These are phyloP conservation scores for Neostethus bicornis DNA, from an alignment of 2,797 vertebrate species.

Conservation along the genomic window DNA sequence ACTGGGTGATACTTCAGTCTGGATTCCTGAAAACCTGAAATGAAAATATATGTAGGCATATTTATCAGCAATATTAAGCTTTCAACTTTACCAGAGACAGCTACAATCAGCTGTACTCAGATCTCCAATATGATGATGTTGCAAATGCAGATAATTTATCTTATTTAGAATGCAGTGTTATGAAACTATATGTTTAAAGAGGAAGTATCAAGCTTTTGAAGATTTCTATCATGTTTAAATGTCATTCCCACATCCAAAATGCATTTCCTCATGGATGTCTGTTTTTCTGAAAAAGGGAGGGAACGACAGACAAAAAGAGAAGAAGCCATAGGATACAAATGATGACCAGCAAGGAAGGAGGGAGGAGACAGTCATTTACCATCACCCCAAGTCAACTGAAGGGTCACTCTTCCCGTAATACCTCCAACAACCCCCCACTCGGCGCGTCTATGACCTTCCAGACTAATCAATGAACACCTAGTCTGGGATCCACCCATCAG, in stretches of 20 bases:
- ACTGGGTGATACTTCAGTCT: not conserved
- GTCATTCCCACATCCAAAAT: not conserved
- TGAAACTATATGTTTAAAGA: too few species aligned
- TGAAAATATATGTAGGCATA: not conserved
- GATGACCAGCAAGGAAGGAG: conserved; percentile 1
- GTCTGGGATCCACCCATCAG: conserved; percentile 46
- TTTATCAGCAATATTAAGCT: not conserved
- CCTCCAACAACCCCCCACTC: not conserved
- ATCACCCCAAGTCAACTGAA: conserved; percentile 4
- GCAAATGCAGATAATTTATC: not conserved
- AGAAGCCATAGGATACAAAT: conserved; percentile 2
- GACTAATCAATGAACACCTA: conserved; percentile 67
- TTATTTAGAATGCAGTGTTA: too few species aligned
- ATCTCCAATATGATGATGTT: not conserved
- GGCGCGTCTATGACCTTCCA: conserved; percentile 47
- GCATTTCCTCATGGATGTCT: too few species aligned
- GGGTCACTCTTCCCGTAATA: conserved; percentile 37
- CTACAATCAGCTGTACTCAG: not conserved
- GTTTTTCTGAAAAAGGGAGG: not conserved
- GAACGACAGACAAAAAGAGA: not conserved
- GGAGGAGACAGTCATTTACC: conserved; percentile 12
- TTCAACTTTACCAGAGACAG: not conserved
- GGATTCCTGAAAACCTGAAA: not conserved
- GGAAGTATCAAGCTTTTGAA: too few species aligned
- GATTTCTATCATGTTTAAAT: too few species aligned